A percentile compares a stretch with the other conserved stretches of the same genome.
These are phyloP conservation scores for Agonopterix subpropinquella DNA, from an alignment of 2,888 invertebrate species.

Conservation along the genomic window DNA sequence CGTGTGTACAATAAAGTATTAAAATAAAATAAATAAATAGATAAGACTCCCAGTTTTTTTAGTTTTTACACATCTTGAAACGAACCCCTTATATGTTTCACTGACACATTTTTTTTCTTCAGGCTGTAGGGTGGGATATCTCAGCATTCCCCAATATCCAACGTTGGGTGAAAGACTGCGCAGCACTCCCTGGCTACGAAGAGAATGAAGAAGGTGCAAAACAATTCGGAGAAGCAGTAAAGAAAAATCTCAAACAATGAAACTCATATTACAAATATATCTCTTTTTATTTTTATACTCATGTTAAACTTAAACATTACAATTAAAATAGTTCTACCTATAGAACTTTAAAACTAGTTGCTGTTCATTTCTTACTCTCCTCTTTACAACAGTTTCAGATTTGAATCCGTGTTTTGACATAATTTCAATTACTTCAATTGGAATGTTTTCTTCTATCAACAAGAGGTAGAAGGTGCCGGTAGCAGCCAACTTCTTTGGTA, in stretches of 20 bases:
- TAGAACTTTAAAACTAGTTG: slow-evolving; percentile 85
- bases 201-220: slow-evolving; percentile 78
- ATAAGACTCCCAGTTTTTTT: no score
- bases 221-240: slow-evolving; percentile 73
- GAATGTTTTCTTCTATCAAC: slow-evolving; percentile 92
- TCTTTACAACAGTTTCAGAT: slow-evolving; percentile 78
- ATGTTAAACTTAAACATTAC: slow-evolving; percentile 11
- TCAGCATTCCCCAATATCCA: slow-evolving; percentile 72
- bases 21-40: no score
- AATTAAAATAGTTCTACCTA: slow-evolving; percentile 22
- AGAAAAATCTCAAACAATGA: slow-evolving; percentile 57
- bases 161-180: slow-evolving; percentile 76
- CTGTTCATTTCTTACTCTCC: slow-evolving; percentile 91
- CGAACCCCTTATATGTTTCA: no score
- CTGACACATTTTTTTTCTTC: slow-evolving; percentile 20
- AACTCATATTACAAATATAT: slow-evolving; percentile 15
- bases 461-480: slow-evolving; percentile 91
- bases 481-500: slow-evolving; percentile 82
- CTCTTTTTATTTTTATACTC: slow-evolving; percentile 18
- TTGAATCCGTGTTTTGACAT: slow-evolving; percentile 76
- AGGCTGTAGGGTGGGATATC: slow-evolving; percentile 78
- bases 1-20: no score
- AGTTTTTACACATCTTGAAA: no score
- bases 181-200: slow-evolving; percentile 70
- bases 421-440: slow-evolving; percentile 79